Evolutionary conservation across 2,113 vertebrate genomes (phyloP).

Genomic region (Gymnogyps californianus): DNA sequence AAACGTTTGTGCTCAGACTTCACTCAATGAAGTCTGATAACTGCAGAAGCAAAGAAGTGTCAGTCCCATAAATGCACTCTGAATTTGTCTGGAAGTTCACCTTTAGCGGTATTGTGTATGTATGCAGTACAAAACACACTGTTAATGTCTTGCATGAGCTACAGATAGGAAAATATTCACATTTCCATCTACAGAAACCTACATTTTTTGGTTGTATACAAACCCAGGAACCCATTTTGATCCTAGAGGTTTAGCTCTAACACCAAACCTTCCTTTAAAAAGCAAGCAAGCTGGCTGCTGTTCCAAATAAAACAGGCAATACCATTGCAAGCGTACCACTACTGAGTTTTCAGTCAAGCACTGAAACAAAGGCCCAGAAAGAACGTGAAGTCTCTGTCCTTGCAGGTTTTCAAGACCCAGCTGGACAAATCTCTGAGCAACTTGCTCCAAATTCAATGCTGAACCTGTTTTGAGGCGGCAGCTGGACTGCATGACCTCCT

Average conservation of each 20-base stretch:
- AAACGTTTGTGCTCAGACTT: not conserved
- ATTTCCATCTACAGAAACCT: not conserved
- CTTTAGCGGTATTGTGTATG: fast-evolving
- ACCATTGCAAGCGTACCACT: not conserved
- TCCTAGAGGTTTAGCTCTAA: not conserved
- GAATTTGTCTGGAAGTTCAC: not conserved
- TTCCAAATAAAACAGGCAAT: not conserved
- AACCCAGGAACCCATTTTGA: not conserved
- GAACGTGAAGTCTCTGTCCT: not conserved
- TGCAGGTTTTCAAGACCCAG: too few species aligned
- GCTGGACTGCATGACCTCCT: too few species aligned
- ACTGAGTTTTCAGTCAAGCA: not conserved
- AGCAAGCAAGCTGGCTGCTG: not conserved
- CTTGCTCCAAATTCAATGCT: too few species aligned
- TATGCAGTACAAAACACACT: not conserved
- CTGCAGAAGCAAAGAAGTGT: not conserved
- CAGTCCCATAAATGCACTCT: not conserved
- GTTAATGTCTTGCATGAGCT: not conserved
- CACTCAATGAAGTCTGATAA: not conserved
- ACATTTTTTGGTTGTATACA: not conserved
- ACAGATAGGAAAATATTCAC: not conserved
- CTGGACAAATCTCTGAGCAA: too few species aligned
- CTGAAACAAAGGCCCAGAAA: not conserved
- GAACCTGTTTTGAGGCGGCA: too few species aligned
- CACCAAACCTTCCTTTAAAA: not conserved